Base-by-base conservation (phyloP, 2,888 invertebrate genomes). In the Leptopterna dolabrata region DNA sequence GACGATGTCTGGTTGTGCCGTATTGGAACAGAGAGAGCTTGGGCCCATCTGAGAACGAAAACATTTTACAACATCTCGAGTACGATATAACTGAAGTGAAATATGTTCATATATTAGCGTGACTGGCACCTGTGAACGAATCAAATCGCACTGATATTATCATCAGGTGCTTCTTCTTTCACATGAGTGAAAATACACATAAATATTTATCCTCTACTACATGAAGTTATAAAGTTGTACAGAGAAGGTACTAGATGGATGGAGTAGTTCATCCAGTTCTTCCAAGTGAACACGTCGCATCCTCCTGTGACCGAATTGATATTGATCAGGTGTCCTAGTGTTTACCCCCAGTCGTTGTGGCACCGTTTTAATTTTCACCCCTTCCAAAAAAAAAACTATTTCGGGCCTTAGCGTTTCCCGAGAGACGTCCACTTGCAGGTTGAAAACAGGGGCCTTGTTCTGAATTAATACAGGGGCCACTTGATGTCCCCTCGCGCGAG, bases 341-440 rank as follows among this genome's bases (percentile, higher is more conserved):
- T 63, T 63, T 24, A 63, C 63, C 63, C 81, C 51, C 81, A 81
- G 81, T 73, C 70, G 81, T 24, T 70, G 70, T 70, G 24, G 24
- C 24, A 41, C 83, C 30, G 83, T 83, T 83, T 83, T 83, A 83
- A 83, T 83, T 83, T 63, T 83, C 83, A 83, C 70, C 70, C 78
- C 19, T 13, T 16, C 63, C 83, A 41, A 63, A 81, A 83, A 83
- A 83, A 83, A 83, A 30, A 55, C 81, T 55, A 51, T 70, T 83
- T 70, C 70, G 63, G n/a, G 70, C 63, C 83, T 83, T 83, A 83
- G 83, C 83, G 36, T 55, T 41, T 83, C 83, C 83, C 83, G 19
- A 19, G 83, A 70, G 83, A 47, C 83, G 70, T 30, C 83, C 83
- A 83, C 70, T 83, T 81, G 29, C 83, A 83, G 83, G 83, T 83